Percentiles rank a stretch among this genome's conserved stretches.
Evolutionary conservation across 2,113 vertebrate genomes (phyloP).

Genomic region (Coregonus clupeaformis): DNA sequence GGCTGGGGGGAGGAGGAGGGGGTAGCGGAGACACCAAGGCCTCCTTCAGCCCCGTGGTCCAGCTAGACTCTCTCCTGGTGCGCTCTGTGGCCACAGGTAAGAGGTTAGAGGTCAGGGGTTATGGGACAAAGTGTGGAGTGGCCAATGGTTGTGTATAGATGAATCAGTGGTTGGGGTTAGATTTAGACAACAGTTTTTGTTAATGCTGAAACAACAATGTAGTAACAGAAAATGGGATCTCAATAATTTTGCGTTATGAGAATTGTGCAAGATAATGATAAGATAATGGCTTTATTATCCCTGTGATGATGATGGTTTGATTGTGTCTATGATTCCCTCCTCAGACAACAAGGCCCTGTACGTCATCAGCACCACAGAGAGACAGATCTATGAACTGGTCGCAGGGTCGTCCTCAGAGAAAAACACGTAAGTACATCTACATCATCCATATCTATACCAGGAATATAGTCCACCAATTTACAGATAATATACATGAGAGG

Average conservation of each 20-base stretch:
- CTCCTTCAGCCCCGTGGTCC: slow-evolving; percentile 86
- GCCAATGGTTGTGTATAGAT: neutral
- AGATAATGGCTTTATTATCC: no score
- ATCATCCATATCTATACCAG: neutral
- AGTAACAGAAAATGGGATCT: neutral
- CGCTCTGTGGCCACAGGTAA: slow-evolving; percentile 87
- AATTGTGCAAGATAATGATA: no score
- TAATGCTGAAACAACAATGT: neutral
- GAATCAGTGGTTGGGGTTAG: neutral
- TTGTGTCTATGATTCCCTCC: neutral
- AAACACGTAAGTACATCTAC: slow-evolving; percentile 76
- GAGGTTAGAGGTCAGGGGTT: neutral
- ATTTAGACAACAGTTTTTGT: neutral
- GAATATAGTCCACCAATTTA: neutral
- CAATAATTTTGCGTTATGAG: no score
- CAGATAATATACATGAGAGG: neutral
- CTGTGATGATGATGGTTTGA: neutral
- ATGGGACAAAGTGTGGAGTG: neutral
- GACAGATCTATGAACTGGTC: slow-evolving; percentile 92
- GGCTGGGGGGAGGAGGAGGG: slow-evolving; percentile 67
- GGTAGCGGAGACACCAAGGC: slow-evolving; percentile 81
- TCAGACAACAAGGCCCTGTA: slow-evolving; percentile 91
- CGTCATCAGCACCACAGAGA: slow-evolving; percentile 90
- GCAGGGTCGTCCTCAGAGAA: slow-evolving; percentile 83
- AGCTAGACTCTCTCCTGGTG: slow-evolving; percentile 84